These are phyloP conservation scores for Sander vitreus DNA, from an alignment of 2,113 vertebrate species.

Conservation along the genomic window DNA sequence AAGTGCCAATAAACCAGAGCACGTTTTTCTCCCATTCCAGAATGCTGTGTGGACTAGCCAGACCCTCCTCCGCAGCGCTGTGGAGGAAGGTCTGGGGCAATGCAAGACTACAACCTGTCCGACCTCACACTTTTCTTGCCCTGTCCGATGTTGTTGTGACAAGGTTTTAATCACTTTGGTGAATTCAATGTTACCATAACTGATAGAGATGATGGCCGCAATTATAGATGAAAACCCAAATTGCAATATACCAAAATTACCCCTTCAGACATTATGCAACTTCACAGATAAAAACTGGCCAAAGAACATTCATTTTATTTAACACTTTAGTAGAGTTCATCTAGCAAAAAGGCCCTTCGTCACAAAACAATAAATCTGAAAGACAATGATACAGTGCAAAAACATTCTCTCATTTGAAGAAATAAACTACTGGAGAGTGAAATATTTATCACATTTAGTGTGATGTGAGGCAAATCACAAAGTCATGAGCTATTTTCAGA, in stretches of 20 bases:
- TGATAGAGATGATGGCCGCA: background rate
- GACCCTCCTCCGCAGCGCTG: too few relatives aligned
- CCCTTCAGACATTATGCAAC: background rate
- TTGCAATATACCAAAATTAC: background rate
- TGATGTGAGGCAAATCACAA: background rate
- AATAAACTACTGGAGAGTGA: background rate
- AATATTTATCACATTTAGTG: constrained; percentile 17
- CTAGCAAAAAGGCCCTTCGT: background rate
- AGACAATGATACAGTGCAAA: background rate
- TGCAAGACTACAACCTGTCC: background rate
- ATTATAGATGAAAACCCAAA: background rate
- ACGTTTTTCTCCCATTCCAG: too few relatives aligned
- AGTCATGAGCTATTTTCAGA: constrained; percentile 16
- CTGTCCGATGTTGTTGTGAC: too few relatives aligned
- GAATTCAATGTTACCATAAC: background rate
- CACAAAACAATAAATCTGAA: background rate
- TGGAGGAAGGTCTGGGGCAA: too few relatives aligned
- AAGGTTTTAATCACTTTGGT: background rate
- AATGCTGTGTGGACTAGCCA: too few relatives aligned
- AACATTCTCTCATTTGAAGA: constrained; percentile 2
- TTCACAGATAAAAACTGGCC: background rate
- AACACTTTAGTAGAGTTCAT: background rate
- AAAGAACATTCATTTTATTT: background rate
- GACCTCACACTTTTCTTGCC: background rate
- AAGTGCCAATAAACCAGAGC: too few relatives aligned